Percentiles rank a stretch among this genome's conserved stretches.
Evolutionary conservation across 1,140 invertebrate genomes (phyloP).

Genomic region (Drosophila suzukii): DNA sequence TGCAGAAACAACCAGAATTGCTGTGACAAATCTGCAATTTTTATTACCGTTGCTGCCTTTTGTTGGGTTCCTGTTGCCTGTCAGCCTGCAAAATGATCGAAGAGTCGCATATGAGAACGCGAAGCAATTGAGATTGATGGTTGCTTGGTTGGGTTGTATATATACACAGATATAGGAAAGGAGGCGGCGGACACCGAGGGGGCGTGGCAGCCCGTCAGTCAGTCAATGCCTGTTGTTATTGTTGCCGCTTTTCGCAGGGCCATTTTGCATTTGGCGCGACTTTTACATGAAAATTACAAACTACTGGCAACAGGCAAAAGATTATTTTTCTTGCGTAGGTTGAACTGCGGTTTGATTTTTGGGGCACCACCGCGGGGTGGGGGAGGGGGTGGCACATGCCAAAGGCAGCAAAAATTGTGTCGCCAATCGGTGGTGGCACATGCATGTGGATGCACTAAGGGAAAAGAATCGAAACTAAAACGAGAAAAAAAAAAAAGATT

Average conservation of each 20-base stretch:
- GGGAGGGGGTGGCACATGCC: constrained; percentile 59
- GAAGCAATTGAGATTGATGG: constrained; percentile 82
- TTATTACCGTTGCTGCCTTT: constrained; percentile 68
- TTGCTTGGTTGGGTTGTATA: constrained; percentile 33
- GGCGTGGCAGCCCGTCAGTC: constrained; percentile 58
- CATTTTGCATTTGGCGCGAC: constrained; percentile 80
- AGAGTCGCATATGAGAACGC: constrained; percentile 81
- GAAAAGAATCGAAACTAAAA: neutral
- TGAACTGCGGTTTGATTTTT: constrained; percentile 17
- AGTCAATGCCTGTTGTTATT: constrained; percentile 31
- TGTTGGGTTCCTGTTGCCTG: constrained; percentile 61
- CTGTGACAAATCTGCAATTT: constrained; percentile 82
- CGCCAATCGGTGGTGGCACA: constrained; percentile 58
- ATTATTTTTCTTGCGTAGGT: constrained; percentile 65
- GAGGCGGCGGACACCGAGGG: constrained; percentile 24
- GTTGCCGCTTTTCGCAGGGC: constrained; percentile 57
- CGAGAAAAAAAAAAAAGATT: too few relatives aligned
- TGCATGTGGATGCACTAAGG: neutral
- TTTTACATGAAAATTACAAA: constrained; percentile 83
- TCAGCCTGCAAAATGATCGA: constrained; percentile 79
- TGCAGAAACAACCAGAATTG: constrained; percentile 49
- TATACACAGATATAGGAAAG: neutral
- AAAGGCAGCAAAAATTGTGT: constrained; percentile 77
- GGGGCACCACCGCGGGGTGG: neutral
- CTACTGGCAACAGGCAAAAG: constrained; percentile 70